Percentiles rank a stretch among this genome's conserved stretches.
These are phyloP conservation scores for Corbicula japonica DNA, from an alignment of 2,888 invertebrate genomes.

Conservation along the genomic window DNA sequence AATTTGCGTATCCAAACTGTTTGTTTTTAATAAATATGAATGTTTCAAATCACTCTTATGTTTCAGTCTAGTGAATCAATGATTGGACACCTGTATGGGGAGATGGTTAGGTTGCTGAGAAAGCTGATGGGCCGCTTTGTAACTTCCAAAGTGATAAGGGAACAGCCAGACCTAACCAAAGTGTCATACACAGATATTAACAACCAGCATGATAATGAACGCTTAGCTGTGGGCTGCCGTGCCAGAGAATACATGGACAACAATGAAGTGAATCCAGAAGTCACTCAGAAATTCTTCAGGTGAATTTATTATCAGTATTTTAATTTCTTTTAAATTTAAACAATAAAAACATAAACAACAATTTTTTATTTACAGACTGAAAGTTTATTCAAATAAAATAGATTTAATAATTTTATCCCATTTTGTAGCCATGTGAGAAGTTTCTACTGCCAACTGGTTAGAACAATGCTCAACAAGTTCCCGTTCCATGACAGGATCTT, in stretches of 20 bases:
- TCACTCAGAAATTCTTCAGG: slow-evolving; percentile 28
- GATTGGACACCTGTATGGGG: slow-evolving; percentile 16
- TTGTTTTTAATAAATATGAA: no score
- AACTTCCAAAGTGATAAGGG: slow-evolving; percentile 9
- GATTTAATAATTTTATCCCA: no score
- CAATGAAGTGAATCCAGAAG: slow-evolving; percentile 16
- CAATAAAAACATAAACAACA: no score
- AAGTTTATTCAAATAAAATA: no score
- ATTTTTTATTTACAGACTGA: no score
- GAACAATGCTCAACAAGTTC: not conserved
- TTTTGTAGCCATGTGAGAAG: not conserved
- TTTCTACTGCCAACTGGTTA: not conserved
- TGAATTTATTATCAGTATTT: no score
- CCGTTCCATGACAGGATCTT: slow-evolving; percentile 7
- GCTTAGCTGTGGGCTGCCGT: slow-evolving; percentile 19
- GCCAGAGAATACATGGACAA: slow-evolving; percentile 23
- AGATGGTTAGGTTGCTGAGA: slow-evolving; percentile 19
- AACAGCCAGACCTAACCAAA: slow-evolving; percentile 18
- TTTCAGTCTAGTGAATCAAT: slow-evolving; percentile 14
- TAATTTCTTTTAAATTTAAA: no score
- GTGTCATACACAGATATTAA: slow-evolving; percentile 12
- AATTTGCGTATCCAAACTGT: no score
- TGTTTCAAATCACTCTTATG: not conserved
- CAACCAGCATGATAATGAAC: slow-evolving; percentile 32
- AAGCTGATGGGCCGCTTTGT: slow-evolving; percentile 26